Base-by-base conservation (phyloP, 92 coral and sea anemone genomes). In the Zoanthus sansibaricus region DNA sequence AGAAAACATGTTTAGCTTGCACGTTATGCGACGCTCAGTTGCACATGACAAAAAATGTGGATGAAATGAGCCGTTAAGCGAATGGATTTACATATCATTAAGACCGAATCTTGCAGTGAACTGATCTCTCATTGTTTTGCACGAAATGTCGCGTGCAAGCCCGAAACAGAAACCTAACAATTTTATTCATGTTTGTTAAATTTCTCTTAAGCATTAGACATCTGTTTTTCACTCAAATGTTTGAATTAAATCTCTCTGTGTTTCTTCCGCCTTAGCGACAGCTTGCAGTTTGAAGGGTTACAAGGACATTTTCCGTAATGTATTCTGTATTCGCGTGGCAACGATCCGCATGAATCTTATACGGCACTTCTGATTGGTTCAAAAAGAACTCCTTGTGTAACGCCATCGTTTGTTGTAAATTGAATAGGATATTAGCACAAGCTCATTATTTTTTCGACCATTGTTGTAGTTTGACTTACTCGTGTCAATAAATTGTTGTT, bases 71-170 rank as follows among this genome's bases (percentile, higher is more conserved):
- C 42, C 85, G 52, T 46, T 58, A 66, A 79, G 66, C 44, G 74
- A 74, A 80, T 64, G 25, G 85, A 80, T 80, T 80, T 64, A 74
- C 85, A 80, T 80, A 66, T 62, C 20, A 66, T 64, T 46, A 44
- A 62, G 72, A 45, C 72, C 42, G 47, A 44, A 59, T 54, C 79
- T 52, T 79, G 84, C 72, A 79, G 44, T 46, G 55, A 79, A 37
- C 30, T 20, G 69, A 66, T 79, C 84, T 45, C 84, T 61, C 85
- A 80, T 80, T 80, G 85, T 80, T 18, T 80, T 33, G 73, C 85
- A 80, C 85, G 85, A 80, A 80, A 80, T 67, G 74, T 80, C 85
- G 85, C 85, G 85, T 80, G 85, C 75, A 56, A 80, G 15, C 59
- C 20, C 13, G 9, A 1, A 18, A 62, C 21, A 66, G 42, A 80